Conservation (phyloP, 2,888 invertebrate genomes). For the Antheraea yamamai region DNA sequence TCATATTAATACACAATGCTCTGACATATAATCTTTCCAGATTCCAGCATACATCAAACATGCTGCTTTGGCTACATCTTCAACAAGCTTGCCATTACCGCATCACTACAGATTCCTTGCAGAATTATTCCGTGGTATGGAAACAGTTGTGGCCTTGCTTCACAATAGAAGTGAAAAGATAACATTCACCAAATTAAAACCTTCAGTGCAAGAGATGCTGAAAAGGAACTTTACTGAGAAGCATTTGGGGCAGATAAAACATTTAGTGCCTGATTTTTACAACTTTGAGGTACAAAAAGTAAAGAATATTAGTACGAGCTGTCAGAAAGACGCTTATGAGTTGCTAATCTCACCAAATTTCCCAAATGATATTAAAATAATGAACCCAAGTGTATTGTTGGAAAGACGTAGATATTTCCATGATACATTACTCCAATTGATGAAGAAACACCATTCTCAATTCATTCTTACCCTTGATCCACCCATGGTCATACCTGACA, state of each 20-base stretch:
- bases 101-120: conserved; percentile 90
- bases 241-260: conserved; percentile 91
- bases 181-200: conserved; percentile 93
- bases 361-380: conserved; percentile 78
- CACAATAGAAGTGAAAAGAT: conserved; percentile 94
- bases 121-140: conserved; percentile 92
- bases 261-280: conserved; percentile 91
- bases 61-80: conserved; percentile 83
- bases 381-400: conserved; percentile 88
- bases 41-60: conserved; percentile 88
- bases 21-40: conserved; percentile 38
- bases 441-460: conserved; percentile 88
- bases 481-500: conserved; percentile 87
- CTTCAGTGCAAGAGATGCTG: conserved; percentile 94
- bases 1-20: background rate
- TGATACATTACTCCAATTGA: conserved; percentile 85
- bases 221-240: conserved; percentile 89
- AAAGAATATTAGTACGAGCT: conserved; percentile 84
- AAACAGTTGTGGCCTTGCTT: conserved; percentile 92
- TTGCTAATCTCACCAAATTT: conserved; percentile 86
- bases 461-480: conserved; percentile 88
- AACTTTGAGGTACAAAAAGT: conserved; percentile 88
- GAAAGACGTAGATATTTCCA: conserved; percentile 89
- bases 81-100: conserved; percentile 88
- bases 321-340: conserved; percentile 87